Evolutionary conservation across 37 sponge, comb jelly and placozoan genomes (phyloP).

Genomic region (Chondrosia reniformis): DNA sequence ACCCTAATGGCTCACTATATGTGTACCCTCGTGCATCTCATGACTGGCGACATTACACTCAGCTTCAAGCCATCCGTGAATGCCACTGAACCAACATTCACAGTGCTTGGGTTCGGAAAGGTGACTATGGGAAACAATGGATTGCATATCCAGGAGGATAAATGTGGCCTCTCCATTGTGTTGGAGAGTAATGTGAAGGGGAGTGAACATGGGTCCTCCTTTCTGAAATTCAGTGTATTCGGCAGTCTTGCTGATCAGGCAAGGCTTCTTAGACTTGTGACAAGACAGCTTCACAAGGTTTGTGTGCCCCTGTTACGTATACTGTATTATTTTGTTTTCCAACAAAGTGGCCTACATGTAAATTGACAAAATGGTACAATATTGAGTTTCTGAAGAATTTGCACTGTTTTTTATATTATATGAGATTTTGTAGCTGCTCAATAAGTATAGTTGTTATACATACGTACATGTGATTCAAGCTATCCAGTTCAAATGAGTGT

Average conservation of each 20-base stretch:
- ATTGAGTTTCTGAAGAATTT: too few species aligned
- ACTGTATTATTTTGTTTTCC: too few species aligned
- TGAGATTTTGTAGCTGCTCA: too few species aligned
- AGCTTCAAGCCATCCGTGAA: background rate
- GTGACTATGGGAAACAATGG: background rate
- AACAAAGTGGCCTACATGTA: too few species aligned
- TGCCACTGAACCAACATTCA: background rate
- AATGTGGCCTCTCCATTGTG: background rate
- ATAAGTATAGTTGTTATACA: too few species aligned
- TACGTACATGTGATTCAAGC: too few species aligned
- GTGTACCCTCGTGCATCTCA: background rate
- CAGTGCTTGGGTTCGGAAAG: background rate
- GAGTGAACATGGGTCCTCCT: background rate
- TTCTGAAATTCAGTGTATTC: constrained; percentile 1
- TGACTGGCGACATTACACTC: background rate
- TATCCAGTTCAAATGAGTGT: too few species aligned
- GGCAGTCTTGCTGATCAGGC: background rate
- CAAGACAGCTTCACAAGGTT: background rate
- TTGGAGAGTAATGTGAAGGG: background rate
- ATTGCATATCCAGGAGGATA: background rate
- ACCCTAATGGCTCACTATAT: background rate
- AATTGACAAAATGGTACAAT: too few species aligned
- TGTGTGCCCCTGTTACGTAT: too few species aligned
- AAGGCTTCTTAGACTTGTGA: background rate
- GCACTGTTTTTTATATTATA: too few species aligned